A percentile compares a stretch with the other conserved stretches of the same genome.
phyloP scores from a whole-genome alignment of 1,140 invertebrate genomes.

The Euwallacea fornicatus region DNA sequence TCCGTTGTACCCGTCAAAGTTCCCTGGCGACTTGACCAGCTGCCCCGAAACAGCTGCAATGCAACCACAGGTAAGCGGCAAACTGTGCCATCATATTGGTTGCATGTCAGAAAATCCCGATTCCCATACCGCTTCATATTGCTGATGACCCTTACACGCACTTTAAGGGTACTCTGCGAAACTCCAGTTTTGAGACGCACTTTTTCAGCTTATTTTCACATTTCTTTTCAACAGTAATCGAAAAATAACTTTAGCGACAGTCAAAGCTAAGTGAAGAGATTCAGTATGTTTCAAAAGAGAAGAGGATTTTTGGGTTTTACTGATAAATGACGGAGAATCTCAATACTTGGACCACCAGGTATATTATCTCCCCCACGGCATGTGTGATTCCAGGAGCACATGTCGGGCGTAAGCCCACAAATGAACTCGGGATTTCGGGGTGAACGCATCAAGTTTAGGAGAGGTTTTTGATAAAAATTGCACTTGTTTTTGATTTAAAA shows the following conservation, averaged over 20 bases:
- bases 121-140: constrained; percentile 8
- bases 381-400: constrained; percentile 18
- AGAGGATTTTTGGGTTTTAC: not conserved
- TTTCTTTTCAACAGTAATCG: not conserved
- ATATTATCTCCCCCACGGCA: constrained; percentile 17
- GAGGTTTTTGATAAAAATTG: not conserved
- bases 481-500: not conserved
- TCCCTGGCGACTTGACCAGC: not conserved
- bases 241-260: not conserved
- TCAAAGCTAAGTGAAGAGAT: not conserved
- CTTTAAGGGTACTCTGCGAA: not conserved
- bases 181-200: constrained; percentile 5
- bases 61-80: not conserved
- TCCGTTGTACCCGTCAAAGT: too few species aligned
- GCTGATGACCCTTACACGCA: not conserved
- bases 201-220: not conserved
- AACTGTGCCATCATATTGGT: not conserved
- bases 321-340: not conserved
- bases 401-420: constrained; percentile 3
- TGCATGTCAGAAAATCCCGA: not conserved
- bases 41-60: constrained; percentile 1
- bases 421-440: constrained; percentile 19
- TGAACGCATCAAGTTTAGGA: constrained; percentile 10
- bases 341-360: not conserved
- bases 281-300: not conserved